phyloP scores from a whole-genome alignment of 2,113 vertebrate species.

The Proterorhinus semilunaris region DNA sequence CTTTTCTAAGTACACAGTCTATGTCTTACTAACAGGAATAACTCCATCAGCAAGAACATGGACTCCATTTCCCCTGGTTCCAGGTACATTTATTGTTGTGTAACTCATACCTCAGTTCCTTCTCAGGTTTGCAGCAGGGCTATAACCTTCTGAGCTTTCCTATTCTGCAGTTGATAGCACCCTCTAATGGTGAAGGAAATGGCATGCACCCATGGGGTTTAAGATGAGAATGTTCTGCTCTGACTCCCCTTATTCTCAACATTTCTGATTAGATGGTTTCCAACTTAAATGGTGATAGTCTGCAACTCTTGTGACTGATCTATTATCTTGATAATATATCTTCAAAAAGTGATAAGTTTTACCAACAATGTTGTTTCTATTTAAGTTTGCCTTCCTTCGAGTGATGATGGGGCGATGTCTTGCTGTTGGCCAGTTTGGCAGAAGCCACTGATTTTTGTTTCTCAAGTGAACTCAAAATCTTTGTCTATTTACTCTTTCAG shows the following conservation, averaged over 20 bases:
- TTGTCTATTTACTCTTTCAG: conserved; percentile 59
- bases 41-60: conserved; percentile 73
- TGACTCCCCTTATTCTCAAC: conserved; percentile 11
- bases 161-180: conserved; percentile 36
- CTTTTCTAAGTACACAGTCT: conserved; percentile 63
- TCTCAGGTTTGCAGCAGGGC: conserved; percentile 28
- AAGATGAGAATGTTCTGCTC: background rate
- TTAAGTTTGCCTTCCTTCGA: conserved; percentile 13
- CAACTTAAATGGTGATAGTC: background rate
- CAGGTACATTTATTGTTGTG: conserved; percentile 66
- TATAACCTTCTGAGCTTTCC: conserved; percentile 16
- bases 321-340: background rate
- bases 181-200: conserved; percentile 49
- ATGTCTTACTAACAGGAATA: conserved; percentile 82
- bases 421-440: conserved; percentile 10
- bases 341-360: no score
- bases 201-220: conserved; percentile 12
- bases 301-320: background rate
- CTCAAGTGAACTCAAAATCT: background rate
- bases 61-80: conserved; percentile 63
- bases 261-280: conserved; percentile 11
- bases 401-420: conserved; percentile 15
- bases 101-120: conserved; percentile 21
- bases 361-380: background rate
- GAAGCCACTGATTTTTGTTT: conserved; percentile 8